Conservation (phyloP, 2,797 vertebrate species). For the Bradypodion pumilum region DNA sequence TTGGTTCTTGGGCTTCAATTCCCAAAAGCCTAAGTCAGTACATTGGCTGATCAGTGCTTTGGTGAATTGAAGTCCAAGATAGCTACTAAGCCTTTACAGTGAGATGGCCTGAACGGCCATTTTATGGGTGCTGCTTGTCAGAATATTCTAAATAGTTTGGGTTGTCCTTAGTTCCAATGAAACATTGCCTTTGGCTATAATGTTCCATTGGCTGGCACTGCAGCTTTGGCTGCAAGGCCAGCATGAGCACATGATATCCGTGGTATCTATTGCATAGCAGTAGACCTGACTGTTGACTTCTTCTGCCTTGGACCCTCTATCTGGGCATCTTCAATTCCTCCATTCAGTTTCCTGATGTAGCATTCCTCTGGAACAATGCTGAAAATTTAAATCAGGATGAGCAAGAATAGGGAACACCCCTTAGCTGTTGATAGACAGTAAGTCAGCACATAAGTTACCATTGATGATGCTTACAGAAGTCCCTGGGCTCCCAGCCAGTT, state of each 20-base stretch:
- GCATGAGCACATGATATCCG: neutral
- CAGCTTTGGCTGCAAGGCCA: neutral
- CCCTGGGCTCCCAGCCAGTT: neutral
- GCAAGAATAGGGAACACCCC: no score
- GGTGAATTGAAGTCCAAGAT: no score
- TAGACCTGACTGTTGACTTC: neutral
- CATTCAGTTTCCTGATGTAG: no score
- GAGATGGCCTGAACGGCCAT: neutral
- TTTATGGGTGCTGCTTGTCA: neutral
- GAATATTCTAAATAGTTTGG: no score
- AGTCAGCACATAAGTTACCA: no score
- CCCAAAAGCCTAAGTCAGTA: no score
- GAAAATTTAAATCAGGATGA: neutral
- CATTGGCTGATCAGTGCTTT: no score
- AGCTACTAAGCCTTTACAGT: neutral
- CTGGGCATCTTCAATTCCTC: neutral
- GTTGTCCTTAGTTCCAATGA: no score
- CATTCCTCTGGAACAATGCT: neutral
- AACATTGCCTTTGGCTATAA: neutral
- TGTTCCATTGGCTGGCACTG: neutral
- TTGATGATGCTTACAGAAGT: no score
- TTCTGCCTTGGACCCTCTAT: no score
- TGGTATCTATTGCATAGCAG: neutral
- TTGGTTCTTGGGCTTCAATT: no score
- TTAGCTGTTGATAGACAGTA: no score